Evolutionary conservation across 2,113 vertebrate species (phyloP).

Genomic region (Suricata suricatta): DNA sequence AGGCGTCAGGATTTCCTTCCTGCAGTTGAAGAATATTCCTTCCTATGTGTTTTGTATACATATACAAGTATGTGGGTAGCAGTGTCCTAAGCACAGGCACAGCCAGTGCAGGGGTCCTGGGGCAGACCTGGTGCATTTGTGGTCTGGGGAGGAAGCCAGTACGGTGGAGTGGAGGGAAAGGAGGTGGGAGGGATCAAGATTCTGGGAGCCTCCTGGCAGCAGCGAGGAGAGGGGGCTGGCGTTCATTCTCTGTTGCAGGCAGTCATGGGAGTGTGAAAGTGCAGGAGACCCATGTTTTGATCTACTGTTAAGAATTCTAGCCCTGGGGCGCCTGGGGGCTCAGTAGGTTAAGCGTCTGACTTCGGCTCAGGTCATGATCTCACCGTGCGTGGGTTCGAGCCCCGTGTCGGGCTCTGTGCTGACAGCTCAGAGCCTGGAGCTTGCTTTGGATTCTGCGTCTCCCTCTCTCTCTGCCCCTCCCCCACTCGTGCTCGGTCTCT

Average conservation of each 20-base stretch:
- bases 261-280: background rate
- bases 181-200: too few relatives aligned
- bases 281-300: accelerated
- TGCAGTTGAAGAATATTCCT: background rate
- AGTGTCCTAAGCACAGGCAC: background rate
- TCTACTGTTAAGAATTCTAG: background rate
- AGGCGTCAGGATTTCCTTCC: background rate
- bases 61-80: background rate
- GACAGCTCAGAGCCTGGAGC: too few relatives aligned
- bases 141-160: background rate
- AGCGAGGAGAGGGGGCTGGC: background rate
- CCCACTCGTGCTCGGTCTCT: too few relatives aligned
- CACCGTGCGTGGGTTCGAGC: too few relatives aligned
- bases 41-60: background rate
- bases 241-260: background rate
- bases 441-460: too few relatives aligned
- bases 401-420: too few relatives aligned
- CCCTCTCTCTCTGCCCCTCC: too few relatives aligned
- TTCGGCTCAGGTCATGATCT: too few relatives aligned
- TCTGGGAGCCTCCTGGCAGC: background rate
- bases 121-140: background rate
- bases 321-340: background rate
- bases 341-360: too few relatives aligned
- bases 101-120: background rate
- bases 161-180: too few relatives aligned